phyloP scores from a whole-genome alignment of 2,888 invertebrate genomes.

The Rhamphomyia laevipes region DNA sequence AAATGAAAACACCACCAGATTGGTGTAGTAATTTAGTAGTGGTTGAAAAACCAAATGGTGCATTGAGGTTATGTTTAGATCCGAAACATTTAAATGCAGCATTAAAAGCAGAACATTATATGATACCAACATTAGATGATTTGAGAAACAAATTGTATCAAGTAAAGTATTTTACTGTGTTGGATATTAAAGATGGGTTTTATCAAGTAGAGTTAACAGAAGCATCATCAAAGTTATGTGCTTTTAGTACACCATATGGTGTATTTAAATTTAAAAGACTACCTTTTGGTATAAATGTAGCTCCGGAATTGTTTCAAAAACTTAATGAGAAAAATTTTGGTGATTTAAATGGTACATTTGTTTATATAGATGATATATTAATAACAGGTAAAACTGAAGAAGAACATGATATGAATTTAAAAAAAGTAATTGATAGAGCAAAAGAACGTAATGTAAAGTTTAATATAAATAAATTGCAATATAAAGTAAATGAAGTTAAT shows the following conservation, averaged over 20 bases:
- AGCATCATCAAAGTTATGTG: slow-evolving; percentile 7
- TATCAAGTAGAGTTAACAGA: slow-evolving; percentile 10
- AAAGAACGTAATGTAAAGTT: slow-evolving; percentile 7
- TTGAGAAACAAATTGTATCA: slow-evolving; percentile 13
- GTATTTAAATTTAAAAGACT: too few relatives aligned
- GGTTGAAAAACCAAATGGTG: too few relatives aligned
- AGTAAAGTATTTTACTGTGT: slow-evolving; percentile 17
- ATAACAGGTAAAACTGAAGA: slow-evolving; percentile 2
- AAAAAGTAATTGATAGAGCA: slow-evolving; percentile 7
- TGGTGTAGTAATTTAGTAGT: too few relatives aligned
- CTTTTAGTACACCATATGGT: too few relatives aligned
- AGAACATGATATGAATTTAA: slow-evolving; percentile 10
- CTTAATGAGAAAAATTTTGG: too few relatives aligned
- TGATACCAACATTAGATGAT: too few relatives aligned
- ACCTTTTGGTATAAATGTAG: too few relatives aligned
- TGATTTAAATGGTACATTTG: too few relatives aligned
- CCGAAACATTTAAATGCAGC: slow-evolving; percentile 18
- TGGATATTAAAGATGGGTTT: slow-evolving; percentile 18
- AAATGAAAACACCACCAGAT: too few relatives aligned
- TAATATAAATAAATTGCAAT: slow-evolving; percentile 10
- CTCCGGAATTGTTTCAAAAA: too few relatives aligned
- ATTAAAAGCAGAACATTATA: slow-evolving; percentile 15
- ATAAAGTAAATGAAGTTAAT: slow-evolving; percentile 16
- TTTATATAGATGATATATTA: slow-evolving; percentile 10
- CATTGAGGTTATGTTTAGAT: slow-evolving; percentile 21